Evolutionary conservation across 2,113 vertebrate species (phyloP), one percentile per base, ranked within the genome.

Genomic region (Alexandromys fortis): DNA sequence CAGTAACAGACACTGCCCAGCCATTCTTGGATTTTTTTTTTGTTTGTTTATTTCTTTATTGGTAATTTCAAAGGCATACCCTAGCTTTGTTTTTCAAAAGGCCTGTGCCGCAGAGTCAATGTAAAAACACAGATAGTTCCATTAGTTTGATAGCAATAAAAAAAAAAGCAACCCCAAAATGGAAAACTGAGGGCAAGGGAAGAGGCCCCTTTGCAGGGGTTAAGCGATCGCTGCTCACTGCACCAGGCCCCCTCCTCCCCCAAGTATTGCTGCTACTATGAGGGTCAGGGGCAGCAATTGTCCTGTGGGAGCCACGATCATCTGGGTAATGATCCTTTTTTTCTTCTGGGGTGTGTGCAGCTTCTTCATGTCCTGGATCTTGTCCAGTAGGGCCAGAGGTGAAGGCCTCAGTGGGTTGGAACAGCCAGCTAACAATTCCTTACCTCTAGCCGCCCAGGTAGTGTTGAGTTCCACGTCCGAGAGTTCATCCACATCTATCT

Each of bases 291-390:
- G 75, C 96, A 95, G 91, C 95, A 96, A 97, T 96, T 98, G 95
- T 97, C 97, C 94, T 91, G 95, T 97, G 88, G 92, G 93, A 94
- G 96, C 96, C 96, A 86, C 93, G 0, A 83, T 92, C 91, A 10
- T 33, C 86, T n/a, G 95, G 92, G 92, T 83, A 12, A 1, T 63
- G 94, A 85, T 67, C 97, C 97, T 99, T 98, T 99, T 99, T 97
- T 99, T 99, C 98, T 99, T 99, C 98, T 99, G 99, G 68, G 99
- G 99, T 82, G 99, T 99, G 97, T 99, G 99, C 96, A 99, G 99
- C 98, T 99, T 99, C 98, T 99, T 99, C 99, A 99, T 45, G 45
- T 99, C 99, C 94, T 99, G 98, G 97, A 99, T 99, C 98, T 98
- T 99, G 98, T 99, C 98, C 91, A 99, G 98, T 97, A 99, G 98